Base-by-base conservation (phyloP, 2,797 vertebrate genomes). In the Cossypha polioptera region DNA sequence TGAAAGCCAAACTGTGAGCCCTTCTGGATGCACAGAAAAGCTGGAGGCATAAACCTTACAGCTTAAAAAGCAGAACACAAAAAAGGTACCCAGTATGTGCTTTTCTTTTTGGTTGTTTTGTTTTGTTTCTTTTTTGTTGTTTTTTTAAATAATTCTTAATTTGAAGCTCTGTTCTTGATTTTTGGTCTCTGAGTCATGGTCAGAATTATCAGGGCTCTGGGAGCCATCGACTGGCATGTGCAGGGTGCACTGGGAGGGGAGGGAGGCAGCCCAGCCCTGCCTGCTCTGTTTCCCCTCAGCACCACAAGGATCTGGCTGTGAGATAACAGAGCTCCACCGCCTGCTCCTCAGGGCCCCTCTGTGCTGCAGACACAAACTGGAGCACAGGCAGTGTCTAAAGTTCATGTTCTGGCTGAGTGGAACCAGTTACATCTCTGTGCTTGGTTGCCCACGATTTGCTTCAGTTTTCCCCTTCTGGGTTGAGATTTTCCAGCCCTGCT, bases 301-400 rank as follows among this genome's bases (percentile, higher is more conserved):
- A 94, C 77, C 93, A 79, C 84, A 87, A 95, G 93, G 86, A 80
- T 87, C 91, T 95, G 93, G 86, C 95, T 92, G 84, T 4, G 19
- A 95, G 88, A 92, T 92, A 93, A 93, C 7, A 74, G 71, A 91
- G 83, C 68, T 82, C 86, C 84, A 77, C 88, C 7, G 93, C 94
- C 92, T 93, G 91, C 77, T 97, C 95, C 94, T 93, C 10, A 95
- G 95, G 92, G 95, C 92, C 93, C 81, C 94, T 94, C 80, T 74
- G 80, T 61, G 90, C 92, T 94, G 54, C 77, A 95, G 94, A 87
- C 92, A 93, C 88, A 77, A 85, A 92, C 78, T 80, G 80, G 81
- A 97, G 94, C 84, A 71, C 74, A 90, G 77, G 86, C 93, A 77
- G 91, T 82, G 93, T 90, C 75, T 85, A 89, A 95, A 97, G 88